Percentiles rank a stretch among this genome's conserved stretches.
phyloP scores from a whole-genome alignment of 1,140 invertebrate genomes.

The Rhagoletis zephyria region DNA sequence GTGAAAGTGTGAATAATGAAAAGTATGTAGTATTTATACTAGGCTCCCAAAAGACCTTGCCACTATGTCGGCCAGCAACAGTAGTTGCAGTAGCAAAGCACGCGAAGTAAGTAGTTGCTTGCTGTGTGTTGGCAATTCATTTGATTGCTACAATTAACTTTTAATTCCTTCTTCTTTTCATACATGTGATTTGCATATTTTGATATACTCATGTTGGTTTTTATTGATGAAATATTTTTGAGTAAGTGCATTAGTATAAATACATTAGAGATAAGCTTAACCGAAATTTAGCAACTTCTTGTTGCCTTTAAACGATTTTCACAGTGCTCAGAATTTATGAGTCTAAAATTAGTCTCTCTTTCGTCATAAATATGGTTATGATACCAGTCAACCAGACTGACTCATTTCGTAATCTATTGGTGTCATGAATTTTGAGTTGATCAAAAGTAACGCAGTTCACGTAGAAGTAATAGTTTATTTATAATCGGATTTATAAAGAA shows the following conservation, averaged over 20 bases:
- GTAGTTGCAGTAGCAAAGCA: background rate
- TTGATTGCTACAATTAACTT: constrained; percentile 35
- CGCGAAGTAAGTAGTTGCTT: constrained; percentile 20
- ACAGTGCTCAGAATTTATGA: too few relatives aligned
- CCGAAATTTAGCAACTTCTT: background rate
- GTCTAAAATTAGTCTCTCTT: too few relatives aligned
- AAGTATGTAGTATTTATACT: background rate
- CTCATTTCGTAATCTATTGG: too few relatives aligned
- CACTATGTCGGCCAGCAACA: background rate
- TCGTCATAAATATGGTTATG: too few relatives aligned
- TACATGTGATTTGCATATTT: background rate
- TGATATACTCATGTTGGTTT: background rate
- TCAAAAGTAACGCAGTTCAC: too few relatives aligned
- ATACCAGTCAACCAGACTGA: too few relatives aligned
- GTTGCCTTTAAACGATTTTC: too few relatives aligned
- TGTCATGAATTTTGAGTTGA: too few relatives aligned
- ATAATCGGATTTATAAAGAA: too few relatives aligned
- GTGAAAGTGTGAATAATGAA: background rate
- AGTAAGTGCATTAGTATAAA: background rate
- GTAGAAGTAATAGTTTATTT: too few relatives aligned
- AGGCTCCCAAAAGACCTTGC: constrained; percentile 20
- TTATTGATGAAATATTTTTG: background rate
- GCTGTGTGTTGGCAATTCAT: background rate
- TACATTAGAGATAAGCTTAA: background rate
- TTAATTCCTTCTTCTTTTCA: constrained; percentile 15